These are phyloP conservation scores for Hyperoplus immaculatus DNA, from an alignment of 2,797 vertebrate genomes.

Conservation along the genomic window DNA sequence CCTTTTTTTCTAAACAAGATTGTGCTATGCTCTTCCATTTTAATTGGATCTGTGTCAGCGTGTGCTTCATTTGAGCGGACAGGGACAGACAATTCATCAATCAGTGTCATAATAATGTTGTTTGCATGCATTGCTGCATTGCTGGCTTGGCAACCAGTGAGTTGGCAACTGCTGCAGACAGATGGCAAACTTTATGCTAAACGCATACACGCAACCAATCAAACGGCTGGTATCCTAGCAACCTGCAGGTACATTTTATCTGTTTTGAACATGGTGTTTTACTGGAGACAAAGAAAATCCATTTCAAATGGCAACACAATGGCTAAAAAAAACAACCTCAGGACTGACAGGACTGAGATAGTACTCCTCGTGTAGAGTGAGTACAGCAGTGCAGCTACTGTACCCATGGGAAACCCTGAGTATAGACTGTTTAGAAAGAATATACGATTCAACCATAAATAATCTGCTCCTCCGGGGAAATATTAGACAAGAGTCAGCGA, in stretches of 20 bases:
- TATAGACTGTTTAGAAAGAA: slow-evolving; percentile 38
- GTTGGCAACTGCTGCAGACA: slow-evolving; percentile 7
- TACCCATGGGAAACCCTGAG: slow-evolving; percentile 43
- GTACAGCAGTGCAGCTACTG: slow-evolving; percentile 31
- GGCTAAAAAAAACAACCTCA: slow-evolving; percentile 42
- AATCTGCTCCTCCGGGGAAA: slow-evolving; percentile 49
- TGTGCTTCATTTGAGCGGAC: slow-evolving; percentile 55
- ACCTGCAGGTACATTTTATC: slow-evolving; percentile 17
- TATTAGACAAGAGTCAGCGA: slow-evolving; percentile 57
- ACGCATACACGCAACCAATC: slow-evolving; percentile 35
- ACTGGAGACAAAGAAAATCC: background rate
- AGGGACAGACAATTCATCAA: slow-evolving; percentile 39
- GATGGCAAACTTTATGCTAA: slow-evolving; percentile 16
- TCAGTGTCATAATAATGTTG: slow-evolving; percentile 51
- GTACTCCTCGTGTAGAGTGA: slow-evolving; percentile 3
- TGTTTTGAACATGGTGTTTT: slow-evolving; percentile 10
- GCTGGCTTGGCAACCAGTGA: background rate
- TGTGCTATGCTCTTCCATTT: slow-evolving; percentile 47
- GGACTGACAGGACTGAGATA: background rate
- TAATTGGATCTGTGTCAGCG: slow-evolving; percentile 59
- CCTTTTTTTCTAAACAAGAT: slow-evolving; percentile 13
- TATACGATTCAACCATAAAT: slow-evolving; percentile 54
- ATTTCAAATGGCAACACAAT: slow-evolving; percentile 7
- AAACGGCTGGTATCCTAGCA: slow-evolving; percentile 51
- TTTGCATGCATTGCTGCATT: slow-evolving; percentile 45